Evolutionary conservation across 2,797 vertebrate genomes (phyloP), one percentile per base, ranked within the genome.

Genomic region (Premnoplex brunnescens): DNA sequence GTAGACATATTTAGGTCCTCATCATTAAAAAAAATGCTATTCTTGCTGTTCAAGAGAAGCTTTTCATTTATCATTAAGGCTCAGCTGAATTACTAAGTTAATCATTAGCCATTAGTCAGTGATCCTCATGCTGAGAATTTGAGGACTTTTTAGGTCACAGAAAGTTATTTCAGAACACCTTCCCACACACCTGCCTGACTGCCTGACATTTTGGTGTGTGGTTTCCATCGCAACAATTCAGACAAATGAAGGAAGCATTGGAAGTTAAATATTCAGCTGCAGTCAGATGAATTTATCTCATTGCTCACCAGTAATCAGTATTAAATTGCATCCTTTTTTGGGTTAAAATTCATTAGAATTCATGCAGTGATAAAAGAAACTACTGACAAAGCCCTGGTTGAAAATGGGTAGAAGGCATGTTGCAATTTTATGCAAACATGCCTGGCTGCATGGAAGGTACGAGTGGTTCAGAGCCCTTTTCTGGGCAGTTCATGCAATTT

Each of bases 71-170:
- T 68, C 28, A 10, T 66, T 58, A 79, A 92, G 51, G 55, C 55
- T 79, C 55, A 79, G 36, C 46, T 85, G 84, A 87, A 75, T 69
- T 39, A 2, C n/a, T 41, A 36, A 73, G 41, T 92, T 94, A 96
- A 94, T 95, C 55, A 95, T 94, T 93, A 90, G 51, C 69, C 51
- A 37, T 91, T 85, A 85, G 87, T 76, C 67, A 73, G 30, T 93
- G 92, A 95, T 73, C 74, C 43, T 94, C 28, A 6, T 46, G 28
- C 36, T 56, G 27, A 48, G 66, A 56, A 80, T 64, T 2, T 39
- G 32, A 52, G 60, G 68, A 36, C 44, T 44, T 86, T 94, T 89
- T 68, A 88, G 37, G 87, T 92, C 68, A 91, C 30, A 68, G 44
- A 74, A 91, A 80, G 4, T 49, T 41, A 44, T 7, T 6, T 18